Evolutionary conservation across 2,888 invertebrate genomes (phyloP).

Genomic region (Drosophila testacea): DNA sequence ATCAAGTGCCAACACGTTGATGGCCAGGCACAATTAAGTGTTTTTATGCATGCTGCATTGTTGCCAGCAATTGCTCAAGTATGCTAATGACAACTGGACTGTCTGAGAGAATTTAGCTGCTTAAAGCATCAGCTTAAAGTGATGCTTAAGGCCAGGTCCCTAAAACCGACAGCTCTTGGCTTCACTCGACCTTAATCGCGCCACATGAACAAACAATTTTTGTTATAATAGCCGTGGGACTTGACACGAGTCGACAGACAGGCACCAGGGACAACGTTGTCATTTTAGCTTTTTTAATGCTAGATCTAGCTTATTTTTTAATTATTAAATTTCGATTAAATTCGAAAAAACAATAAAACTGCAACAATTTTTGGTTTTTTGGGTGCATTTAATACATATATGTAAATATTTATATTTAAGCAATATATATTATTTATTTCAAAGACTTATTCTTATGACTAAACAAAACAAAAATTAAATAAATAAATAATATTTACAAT

Average conservation of each 20-base stretch:
- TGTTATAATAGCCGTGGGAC: constrained; percentile 35
- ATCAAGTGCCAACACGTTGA: constrained; percentile 68
- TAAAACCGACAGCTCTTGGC: constrained; percentile 1
- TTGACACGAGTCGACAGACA: constrained; percentile 30
- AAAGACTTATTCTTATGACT: no score
- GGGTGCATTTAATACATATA: no score
- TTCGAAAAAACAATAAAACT: no score
- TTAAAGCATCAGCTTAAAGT: constrained; percentile 35
- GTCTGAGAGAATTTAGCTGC: neutral
- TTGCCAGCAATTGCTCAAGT: constrained; percentile 68
- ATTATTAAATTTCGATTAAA: no score
- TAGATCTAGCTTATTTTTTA: no score
- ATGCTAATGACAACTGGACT: constrained; percentile 68
- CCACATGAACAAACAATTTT: constrained; percentile 40
- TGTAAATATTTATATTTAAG: no score
- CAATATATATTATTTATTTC: no score
- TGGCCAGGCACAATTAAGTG: constrained; percentile 76
- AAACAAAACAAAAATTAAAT: no score
- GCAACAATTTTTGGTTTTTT: no score
- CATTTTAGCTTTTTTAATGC: no score
- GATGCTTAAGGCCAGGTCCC: neutral
- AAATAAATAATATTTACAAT: no score
- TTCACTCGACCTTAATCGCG: constrained; percentile 50
- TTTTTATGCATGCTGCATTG: constrained; percentile 74
- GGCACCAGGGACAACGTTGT: constrained; percentile 10